phyloP scores from a whole-genome alignment of 2,113 vertebrate species.

The Ciconia stormi region DNA sequence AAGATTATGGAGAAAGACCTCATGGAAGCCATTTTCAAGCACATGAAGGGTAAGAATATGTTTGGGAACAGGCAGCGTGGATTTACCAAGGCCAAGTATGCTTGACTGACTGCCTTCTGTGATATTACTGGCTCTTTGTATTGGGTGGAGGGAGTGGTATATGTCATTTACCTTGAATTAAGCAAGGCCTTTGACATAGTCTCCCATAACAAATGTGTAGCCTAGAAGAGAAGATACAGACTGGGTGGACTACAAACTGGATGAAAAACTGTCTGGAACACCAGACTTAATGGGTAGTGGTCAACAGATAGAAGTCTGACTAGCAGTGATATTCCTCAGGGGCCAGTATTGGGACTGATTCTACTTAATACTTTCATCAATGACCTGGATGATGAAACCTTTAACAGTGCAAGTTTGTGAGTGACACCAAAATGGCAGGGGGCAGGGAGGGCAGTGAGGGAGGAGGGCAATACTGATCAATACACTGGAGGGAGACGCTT shows the following conservation, averaged over 20 bases:
- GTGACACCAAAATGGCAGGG: neutral
- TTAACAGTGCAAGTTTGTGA: neutral
- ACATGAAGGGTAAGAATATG: neutral
- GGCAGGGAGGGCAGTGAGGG: rapidly evolving
- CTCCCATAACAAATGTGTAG: neutral
- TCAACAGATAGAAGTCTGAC: neutral
- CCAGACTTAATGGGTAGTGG: neutral
- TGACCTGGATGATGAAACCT: neutral
- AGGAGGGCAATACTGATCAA: neutral
- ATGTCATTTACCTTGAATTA: neutral
- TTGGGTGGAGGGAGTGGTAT: neutral
- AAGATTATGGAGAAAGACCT: neutral
- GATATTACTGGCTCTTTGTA: neutral
- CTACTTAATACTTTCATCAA: neutral
- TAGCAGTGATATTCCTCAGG: neutral
- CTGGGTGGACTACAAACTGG: neutral
- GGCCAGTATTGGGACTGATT: neutral
- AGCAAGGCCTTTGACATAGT: neutral
- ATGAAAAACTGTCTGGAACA: neutral
- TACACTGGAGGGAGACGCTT: neutral
- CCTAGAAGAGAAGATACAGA: neutral
- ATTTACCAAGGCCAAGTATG: neutral
- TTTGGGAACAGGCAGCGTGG: neutral
- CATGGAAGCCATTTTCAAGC: neutral
- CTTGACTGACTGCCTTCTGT: neutral